These are phyloP conservation scores for Hypsopygia costalis DNA, from an alignment of 2,888 invertebrate species.

Conservation along the genomic window DNA sequence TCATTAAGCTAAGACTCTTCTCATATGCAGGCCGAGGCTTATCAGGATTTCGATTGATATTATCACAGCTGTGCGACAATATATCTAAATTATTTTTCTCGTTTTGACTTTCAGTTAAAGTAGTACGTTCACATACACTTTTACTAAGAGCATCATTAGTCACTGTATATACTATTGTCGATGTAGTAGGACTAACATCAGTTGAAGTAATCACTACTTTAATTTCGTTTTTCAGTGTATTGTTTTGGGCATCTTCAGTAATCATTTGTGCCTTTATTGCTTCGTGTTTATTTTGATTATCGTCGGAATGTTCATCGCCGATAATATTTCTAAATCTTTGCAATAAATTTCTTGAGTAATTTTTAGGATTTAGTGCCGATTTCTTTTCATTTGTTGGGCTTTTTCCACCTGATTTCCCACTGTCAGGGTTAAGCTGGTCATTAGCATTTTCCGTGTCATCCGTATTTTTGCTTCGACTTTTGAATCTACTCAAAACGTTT, in stretches of 20 bases:
- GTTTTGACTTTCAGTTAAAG: slow-evolving; percentile 56
- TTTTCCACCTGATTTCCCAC: slow-evolving; percentile 53
- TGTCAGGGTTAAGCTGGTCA: slow-evolving; percentile 58
- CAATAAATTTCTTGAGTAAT: slow-evolving; percentile 68
- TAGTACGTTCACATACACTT: slow-evolving; percentile 61
- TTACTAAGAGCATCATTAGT: slow-evolving; percentile 55
- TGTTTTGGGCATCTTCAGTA: slow-evolving; percentile 36
- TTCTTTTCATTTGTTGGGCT: slow-evolving; percentile 64
- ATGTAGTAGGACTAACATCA: slow-evolving; percentile 51
- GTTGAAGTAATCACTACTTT: slow-evolving; percentile 65
- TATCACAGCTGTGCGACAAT: slow-evolving; percentile 65
- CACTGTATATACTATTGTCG: slow-evolving; percentile 38
- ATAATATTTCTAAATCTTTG: slow-evolving; percentile 75
- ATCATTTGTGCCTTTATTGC: slow-evolving; percentile 24
- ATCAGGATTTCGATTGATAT: slow-evolving; percentile 50
- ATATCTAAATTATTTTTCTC: slow-evolving; percentile 62
- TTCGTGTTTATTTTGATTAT: slow-evolving; percentile 51
- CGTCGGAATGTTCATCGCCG: slow-evolving; percentile 67
- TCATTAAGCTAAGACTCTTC: slow-evolving; percentile 58
- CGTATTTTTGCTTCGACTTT: slow-evolving; percentile 58
- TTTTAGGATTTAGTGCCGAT: slow-evolving; percentile 65
- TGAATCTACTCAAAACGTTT: slow-evolving; percentile 79
- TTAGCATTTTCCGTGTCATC: slow-evolving; percentile 68
- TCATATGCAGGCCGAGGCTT: slow-evolving; percentile 44
- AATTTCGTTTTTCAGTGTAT: slow-evolving; percentile 46